Evolutionary conservation across 1,140 invertebrate genomes (phyloP).

Genomic region (Chrysomallon squamiferum): DNA sequence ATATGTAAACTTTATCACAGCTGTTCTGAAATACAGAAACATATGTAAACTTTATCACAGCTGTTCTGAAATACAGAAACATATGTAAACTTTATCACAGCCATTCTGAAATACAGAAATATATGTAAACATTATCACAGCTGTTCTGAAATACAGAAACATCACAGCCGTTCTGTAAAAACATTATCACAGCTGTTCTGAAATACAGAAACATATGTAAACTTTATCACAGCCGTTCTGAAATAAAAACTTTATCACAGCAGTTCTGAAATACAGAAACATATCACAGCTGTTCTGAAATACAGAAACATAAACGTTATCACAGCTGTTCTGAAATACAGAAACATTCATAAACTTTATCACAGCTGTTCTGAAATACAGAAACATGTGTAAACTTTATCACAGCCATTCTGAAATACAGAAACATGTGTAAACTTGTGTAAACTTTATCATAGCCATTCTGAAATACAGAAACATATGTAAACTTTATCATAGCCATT

Average conservation of each 20-base stretch:
- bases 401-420: constrained; percentile 84
- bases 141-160: too few relatives aligned
- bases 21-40: too few relatives aligned
- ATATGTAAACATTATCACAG: too few relatives aligned
- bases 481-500: too few relatives aligned
- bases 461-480: constrained; percentile 70
- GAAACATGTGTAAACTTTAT: constrained; percentile 98
- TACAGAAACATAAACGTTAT: too few relatives aligned
- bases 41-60: constrained; percentile 98
- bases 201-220: constrained; percentile 97
- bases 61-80: too few relatives aligned
- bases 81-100: constrained; percentile 98
- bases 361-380: too few relatives aligned
- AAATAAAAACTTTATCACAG: constrained; percentile 97
- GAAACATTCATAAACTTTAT: constrained; percentile 98
- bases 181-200: too few relatives aligned
- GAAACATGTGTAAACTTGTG: constrained; percentile 80
- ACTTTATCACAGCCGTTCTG: constrained; percentile 97
- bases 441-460: constrained; percentile 96
- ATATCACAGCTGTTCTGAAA: too few relatives aligned
- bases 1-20: too few relatives aligned
- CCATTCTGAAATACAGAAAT: constrained; percentile 76
- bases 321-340: too few relatives aligned
- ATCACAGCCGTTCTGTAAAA: constrained; percentile 90
- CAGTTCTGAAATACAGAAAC: too few relatives aligned